These are phyloP conservation scores for Torymus tubicola DNA, from an alignment of 2,888 invertebrate genomes.

Conservation along the genomic window DNA sequence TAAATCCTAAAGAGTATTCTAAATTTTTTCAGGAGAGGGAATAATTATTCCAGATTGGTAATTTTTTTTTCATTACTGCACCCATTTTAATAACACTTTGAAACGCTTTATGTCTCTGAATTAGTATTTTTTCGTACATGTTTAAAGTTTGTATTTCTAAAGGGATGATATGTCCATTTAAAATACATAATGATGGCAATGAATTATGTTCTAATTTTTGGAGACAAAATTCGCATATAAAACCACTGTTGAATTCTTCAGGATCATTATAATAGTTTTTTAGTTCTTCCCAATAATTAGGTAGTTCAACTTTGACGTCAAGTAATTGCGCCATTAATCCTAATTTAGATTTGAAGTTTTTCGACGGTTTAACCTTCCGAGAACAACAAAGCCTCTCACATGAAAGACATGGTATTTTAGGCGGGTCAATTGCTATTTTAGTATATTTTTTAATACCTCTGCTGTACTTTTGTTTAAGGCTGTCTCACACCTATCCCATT, in stretches of 20 bases:
- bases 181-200: slow-evolving; percentile 63
- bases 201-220: slow-evolving; percentile 58
- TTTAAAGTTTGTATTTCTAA: slow-evolving; percentile 56
- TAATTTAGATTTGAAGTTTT: background rate
- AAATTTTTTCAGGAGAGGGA: no score
- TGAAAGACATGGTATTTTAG: slow-evolving; percentile 15
- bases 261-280: slow-evolving; percentile 36
- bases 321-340: slow-evolving; percentile 20
- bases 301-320: slow-evolving; percentile 2
- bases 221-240: slow-evolving; percentile 56
- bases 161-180: slow-evolving; percentile 63
- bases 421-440: no score
- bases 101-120: slow-evolving; percentile 69
- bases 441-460: no score
- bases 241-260: background rate
- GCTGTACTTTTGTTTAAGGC: no score
- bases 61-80: no score
- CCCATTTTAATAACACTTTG: no score
- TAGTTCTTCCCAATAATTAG: slow-evolving; percentile 27
- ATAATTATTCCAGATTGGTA: no score
- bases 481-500: no score
- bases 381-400: background rate
- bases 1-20: no score
- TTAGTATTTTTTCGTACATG: slow-evolving; percentile 64
- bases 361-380: background rate